Conservation (phyloP, 2,888 invertebrate genomes). For the Phlogophora meticulosa region DNA sequence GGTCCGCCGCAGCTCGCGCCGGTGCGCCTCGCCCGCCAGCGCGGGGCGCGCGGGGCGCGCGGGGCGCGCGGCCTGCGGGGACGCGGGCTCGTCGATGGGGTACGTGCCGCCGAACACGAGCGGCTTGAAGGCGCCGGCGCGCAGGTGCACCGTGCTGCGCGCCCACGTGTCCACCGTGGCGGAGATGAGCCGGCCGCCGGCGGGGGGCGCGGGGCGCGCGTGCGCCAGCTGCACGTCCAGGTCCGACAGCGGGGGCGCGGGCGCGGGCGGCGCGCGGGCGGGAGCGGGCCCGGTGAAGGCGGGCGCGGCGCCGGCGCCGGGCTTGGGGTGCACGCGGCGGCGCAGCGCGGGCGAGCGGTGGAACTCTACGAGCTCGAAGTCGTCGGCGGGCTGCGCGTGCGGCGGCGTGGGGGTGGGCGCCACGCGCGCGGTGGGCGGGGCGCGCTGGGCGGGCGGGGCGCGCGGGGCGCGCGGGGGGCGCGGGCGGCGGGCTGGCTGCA, state of each 20-base stretch:
- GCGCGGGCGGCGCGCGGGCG: conserved; percentile 20
- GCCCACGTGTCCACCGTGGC: conserved; percentile 93
- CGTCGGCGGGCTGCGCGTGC: conserved; percentile 49
- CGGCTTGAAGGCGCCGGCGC: conserved; percentile 88
- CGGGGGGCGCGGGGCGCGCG: conserved; percentile 23
- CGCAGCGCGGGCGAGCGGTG: conserved; percentile 58
- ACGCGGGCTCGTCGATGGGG: conserved; percentile 94
- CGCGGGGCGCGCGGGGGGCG: conserved; percentile 36
- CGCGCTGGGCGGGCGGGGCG: conserved; percentile 19
- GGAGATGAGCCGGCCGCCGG: conserved; percentile 87
- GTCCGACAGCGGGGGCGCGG: conserved; percentile 76
- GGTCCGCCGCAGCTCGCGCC: conserved; percentile 76
- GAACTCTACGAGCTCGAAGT: conserved; percentile 55
- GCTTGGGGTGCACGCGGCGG: conserved; percentile 65
- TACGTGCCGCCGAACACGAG: conserved; percentile 96
- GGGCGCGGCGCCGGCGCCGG: conserved; percentile 11
- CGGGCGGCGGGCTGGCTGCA: conserved; percentile 57
- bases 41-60: conserved; percentile 37
- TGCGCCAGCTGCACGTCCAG: conserved; percentile 76
- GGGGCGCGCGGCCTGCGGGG: conserved; percentile 64
- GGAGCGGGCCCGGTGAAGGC: conserved; percentile 47
- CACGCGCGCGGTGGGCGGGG: conserved; percentile 33
- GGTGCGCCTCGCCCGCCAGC: conserved; percentile 58
- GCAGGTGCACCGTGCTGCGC: conserved; percentile 82
- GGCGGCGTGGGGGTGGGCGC: conserved; percentile 56